Base-by-base conservation (phyloP, 2,113 vertebrate species). In the Serranochromis macrocephalus region DNA sequence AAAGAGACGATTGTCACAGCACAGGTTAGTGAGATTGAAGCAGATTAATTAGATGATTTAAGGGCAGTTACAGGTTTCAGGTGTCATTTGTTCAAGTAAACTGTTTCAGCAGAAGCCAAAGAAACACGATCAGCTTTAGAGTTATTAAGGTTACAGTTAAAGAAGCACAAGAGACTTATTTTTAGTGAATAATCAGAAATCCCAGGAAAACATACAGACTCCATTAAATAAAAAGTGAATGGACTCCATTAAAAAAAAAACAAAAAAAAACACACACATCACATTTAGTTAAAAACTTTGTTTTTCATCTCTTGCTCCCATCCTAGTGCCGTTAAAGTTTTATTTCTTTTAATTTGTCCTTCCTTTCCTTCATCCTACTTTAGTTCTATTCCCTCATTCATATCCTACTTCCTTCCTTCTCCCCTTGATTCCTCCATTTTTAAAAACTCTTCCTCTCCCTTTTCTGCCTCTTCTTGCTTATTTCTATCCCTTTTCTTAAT, bases 191-290 rank as follows among this genome's bases (percentile, higher is more conserved):
- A 47, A 29, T 29, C 71, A 47, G 14, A 47, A 75, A 47, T 24
- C 24, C 16, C 16, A 73, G 31, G 31, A n/a, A 66, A 66, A 66
- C 33, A 38, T 45, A 26, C 8, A 47, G 55, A 58, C 19, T 13
- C 33, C 19, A 66, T 38, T 38, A 7, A n/a, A 63, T 33, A 33
- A 33, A 61, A 31, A 61, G 21, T 55, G 21, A 55, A 55, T 55
- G 54, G 54, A 26, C 9, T 63, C 58, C 58, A 63, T 63, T 31
- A 3, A 17, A 57, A 29, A 13, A 29, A 31, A 3, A 0, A 24
- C 3, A 24, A 2, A 1, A 7, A 4, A 17, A 3, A 11, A 6
- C 16, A 33, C 0, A 6, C 7, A 5, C 55, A 33, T 66, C 61
- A 66, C 17, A 66, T 66, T 66, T 66, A 38, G 19, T 38, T 66